Base-by-base conservation (phyloP, 2,797 vertebrate genomes). In the Prunella strophiata region DNA sequence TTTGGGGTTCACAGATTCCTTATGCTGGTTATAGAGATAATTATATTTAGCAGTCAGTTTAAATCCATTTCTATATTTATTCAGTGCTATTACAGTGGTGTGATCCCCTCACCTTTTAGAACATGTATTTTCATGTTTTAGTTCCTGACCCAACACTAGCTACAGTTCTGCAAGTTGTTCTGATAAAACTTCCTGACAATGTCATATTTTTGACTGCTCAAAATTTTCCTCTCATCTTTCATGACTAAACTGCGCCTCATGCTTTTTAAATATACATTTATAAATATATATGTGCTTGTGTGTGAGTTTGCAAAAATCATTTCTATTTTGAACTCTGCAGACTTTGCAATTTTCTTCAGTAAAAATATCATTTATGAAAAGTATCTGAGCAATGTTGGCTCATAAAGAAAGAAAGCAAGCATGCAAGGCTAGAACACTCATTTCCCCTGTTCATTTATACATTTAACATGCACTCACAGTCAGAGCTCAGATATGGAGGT, bases 261-360 rank as follows among this genome's bases (percentile, higher is more conserved):
- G 29, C 17, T 85, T 87, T 93, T 74, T 7, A 79, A 89, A 80
- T 61, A 79, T 25, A 47, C 27, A 62, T 72, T 85, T 92, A 91
- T 80, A 93, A 80, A 92, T 93, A 84, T 62, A 92, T 75, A 52
- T 42, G 16, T 77, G 8, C 36, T 72, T 61, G 57, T 85, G 19
- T 51, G 51, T 87, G 72, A 85, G 20, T 65, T 66, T 91, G 57
- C 61, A 92, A 83, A 87, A 97, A 65, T 58, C 0, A 62, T 75
- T 95, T 91, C 75, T 94, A 68, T 93, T 94, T 89, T 91, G 54
- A 85, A 83, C 50, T 80, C 84, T 85, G 57, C 36, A 86, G 59
- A 92, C 30, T 87, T 91, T 27, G 75, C 57, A 68, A n/a, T 81
- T 92, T 94, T 77, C 50, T 85, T 74, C 68, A 40, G 71, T 62